phyloP scores from a whole-genome alignment of 1,140 invertebrate species.

The Macrobrachium rosenbergii region DNA sequence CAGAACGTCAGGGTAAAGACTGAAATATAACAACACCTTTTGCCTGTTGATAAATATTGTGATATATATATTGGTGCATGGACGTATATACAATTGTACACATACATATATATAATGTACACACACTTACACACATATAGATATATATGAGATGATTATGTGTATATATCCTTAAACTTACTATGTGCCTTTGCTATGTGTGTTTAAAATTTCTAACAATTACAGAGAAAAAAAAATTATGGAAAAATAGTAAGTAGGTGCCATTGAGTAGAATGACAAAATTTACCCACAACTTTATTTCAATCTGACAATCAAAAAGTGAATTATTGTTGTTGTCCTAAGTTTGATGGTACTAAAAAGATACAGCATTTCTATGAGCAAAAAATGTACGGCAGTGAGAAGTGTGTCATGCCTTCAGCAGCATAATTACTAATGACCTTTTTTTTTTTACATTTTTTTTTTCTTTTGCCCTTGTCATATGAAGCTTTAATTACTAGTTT shows the following conservation, averaged over 20 bases:
- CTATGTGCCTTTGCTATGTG: too few species aligned
- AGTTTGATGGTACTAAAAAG: constrained; percentile 44
- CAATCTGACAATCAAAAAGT: constrained; percentile 24
- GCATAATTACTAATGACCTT: constrained; percentile 52
- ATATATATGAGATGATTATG: too few species aligned
- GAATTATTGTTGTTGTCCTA: constrained; percentile 41
- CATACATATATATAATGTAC: too few species aligned
- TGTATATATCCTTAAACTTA: too few species aligned
- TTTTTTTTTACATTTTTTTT: constrained; percentile 47
- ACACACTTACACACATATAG: too few species aligned
- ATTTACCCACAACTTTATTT: constrained; percentile 6
- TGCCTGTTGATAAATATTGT: too few species aligned
- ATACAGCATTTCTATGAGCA: constrained; percentile 31
- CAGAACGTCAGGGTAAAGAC: too few species aligned
- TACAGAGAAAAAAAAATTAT: not conserved
- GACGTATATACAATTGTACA: too few species aligned
- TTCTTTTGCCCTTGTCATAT: constrained; percentile 29
- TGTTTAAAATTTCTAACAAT: too few species aligned
- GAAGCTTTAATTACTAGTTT: constrained; percentile 65
- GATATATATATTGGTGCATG: too few species aligned
- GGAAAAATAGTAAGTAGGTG: constrained; percentile 26
- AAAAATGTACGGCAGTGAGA: too few species aligned
- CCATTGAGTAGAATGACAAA: constrained; percentile 4
- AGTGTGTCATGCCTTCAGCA: constrained; percentile 27
- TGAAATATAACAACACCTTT: too few species aligned